A percentile compares a stretch with the other conserved stretches of the same genome.
Conservation (phyloP, 2,113 vertebrate species). For the Leucopsar rothschildi region DNA sequence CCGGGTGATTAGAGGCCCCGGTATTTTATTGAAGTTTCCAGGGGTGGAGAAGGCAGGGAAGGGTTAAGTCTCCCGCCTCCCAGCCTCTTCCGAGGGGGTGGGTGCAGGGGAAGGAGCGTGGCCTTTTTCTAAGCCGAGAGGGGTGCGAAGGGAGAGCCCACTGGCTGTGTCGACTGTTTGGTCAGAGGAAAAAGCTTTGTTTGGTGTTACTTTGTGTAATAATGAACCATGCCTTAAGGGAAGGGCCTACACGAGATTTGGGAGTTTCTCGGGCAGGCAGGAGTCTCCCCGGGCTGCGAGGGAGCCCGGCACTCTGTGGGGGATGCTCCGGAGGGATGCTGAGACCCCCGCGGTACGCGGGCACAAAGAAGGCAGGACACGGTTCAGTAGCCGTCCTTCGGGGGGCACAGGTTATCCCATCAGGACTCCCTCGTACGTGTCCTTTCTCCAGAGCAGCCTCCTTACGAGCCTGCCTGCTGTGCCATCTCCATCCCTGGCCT, state of each 20-base stretch:
- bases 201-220: neutral
- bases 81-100: neutral
- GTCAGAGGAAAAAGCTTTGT: neutral
- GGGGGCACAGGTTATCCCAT: neutral
- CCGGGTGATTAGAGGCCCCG: neutral
- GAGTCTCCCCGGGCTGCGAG: neutral
- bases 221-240: neutral
- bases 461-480: neutral
- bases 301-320: neutral
- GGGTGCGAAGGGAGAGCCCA: neutral
- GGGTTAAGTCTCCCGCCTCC: neutral
- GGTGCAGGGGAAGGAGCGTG: neutral
- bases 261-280: neutral
- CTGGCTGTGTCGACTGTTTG: neutral
- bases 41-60: neutral
- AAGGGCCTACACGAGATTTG: conserved; percentile 6
- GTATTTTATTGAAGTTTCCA: neutral
- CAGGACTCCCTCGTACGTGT: fast-evolving
- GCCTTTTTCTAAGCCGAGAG: neutral
- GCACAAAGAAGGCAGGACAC: neutral
- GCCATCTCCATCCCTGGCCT: neutral
- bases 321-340: neutral
- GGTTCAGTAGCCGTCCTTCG: neutral
- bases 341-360: neutral
- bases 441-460: neutral